phyloP scores from a whole-genome alignment of 2,888 invertebrate species.

The Argynnis bischoffii region DNA sequence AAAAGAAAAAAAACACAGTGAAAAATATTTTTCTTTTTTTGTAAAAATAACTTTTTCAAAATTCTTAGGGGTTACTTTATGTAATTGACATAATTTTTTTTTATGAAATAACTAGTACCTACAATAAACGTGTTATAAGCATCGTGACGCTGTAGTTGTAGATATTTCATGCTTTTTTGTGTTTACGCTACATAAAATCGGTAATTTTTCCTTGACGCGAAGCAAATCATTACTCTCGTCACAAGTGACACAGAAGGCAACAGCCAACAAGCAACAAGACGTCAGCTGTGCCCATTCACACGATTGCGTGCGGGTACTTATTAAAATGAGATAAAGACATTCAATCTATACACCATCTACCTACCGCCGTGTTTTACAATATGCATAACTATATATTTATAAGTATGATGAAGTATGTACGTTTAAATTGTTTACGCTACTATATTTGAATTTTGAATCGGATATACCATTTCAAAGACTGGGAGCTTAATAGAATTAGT shows the following conservation, averaged over 20 bases:
- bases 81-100: too few relatives aligned
- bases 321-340: constrained; percentile 25
- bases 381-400: not conserved
- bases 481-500: too few relatives aligned
- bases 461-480: too few relatives aligned
- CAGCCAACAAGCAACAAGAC: constrained; percentile 15
- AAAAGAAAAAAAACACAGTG: too few relatives aligned
- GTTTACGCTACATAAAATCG: not conserved
- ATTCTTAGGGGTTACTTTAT: too few relatives aligned
- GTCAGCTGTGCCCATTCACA: constrained; percentile 33
- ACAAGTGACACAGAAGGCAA: constrained; percentile 24
- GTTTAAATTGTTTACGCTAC: too few relatives aligned
- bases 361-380: constrained; percentile 16
- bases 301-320: constrained; percentile 35
- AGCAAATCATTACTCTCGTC: constrained; percentile 9
- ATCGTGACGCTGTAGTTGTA: not conserved
- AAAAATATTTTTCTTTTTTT: too few relatives aligned
- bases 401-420: too few relatives aligned
- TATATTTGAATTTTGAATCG: too few relatives aligned
- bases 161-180: not conserved
- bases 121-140: too few relatives aligned
- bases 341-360: constrained; percentile 11
- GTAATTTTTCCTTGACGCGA: constrained; percentile 2
- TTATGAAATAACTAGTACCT: too few relatives aligned
- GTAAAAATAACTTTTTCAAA: too few relatives aligned